phyloP scores from a whole-genome alignment of 2,113 vertebrate genomes.

The Cranoglanis bouderius region DNA sequence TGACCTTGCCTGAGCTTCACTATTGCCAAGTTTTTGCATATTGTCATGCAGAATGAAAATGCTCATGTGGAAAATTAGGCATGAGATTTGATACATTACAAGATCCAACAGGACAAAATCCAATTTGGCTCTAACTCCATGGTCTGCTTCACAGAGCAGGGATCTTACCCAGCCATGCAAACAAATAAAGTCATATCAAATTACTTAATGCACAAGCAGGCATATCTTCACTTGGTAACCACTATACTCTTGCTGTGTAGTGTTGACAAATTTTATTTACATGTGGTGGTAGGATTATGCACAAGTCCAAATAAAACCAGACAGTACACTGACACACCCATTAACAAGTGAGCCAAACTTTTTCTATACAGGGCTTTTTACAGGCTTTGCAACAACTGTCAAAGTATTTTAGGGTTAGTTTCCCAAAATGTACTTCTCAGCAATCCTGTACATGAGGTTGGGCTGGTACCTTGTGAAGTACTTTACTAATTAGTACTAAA shows the following conservation, averaged over 20 bases:
- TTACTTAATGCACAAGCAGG: conserved; percentile 7
- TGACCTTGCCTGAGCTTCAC: not conserved
- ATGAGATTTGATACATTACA: conserved; percentile 7
- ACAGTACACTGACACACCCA: not conserved
- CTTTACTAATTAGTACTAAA: not conserved
- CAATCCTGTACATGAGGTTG: not conserved
- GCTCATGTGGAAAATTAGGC: not conserved
- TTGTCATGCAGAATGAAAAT: not conserved
- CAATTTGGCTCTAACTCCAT: not conserved
- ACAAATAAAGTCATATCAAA: conserved; percentile 22
- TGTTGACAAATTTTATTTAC: not conserved
- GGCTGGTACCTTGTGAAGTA: not conserved
- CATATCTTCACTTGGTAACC: not conserved
- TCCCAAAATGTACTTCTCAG: not conserved
- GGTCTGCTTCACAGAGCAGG: not conserved
- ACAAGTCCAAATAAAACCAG: conserved; percentile 21
- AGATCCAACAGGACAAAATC: conserved; percentile 9
- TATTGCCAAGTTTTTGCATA: not conserved
- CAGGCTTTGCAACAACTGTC: conserved; percentile 3
- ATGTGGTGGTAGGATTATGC: conserved; percentile 1
- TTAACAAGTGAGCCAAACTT: not conserved
- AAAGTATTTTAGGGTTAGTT: not conserved
- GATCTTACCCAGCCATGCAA: conserved; percentile 14
- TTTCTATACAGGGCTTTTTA: not conserved
- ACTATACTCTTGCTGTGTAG: not conserved